Evolutionary conservation across 1,140 invertebrate species (phyloP).

Genomic region (Gonatopus flavifemur): DNA sequence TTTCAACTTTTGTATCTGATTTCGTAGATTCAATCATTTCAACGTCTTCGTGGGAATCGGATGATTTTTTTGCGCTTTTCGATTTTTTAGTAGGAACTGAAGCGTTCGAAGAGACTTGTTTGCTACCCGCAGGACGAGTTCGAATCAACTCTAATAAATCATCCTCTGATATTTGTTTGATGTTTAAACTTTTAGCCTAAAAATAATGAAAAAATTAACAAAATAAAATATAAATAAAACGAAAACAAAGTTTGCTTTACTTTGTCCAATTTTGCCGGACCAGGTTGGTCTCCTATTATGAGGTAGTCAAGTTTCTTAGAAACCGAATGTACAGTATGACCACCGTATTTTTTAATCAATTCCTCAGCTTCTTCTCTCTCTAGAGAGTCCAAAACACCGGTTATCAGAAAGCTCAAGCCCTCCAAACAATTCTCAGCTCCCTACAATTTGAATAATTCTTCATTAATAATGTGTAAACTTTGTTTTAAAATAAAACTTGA

Average conservation of each 20-base stretch:
- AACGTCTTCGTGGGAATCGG: too few relatives aligned
- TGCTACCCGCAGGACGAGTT: conserved; percentile 58
- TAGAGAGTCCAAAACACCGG: conserved; percentile 86
- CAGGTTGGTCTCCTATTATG: conserved; percentile 80
- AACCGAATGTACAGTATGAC: conserved; percentile 71
- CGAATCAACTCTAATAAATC: conserved; percentile 79
- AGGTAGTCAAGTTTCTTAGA: conserved; percentile 83
- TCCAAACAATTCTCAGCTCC: conserved; percentile 75
- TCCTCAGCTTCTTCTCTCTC: conserved; percentile 78
- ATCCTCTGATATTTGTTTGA: conserved; percentile 79
- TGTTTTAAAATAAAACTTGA: conserved; percentile 9
- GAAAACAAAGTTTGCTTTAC: conserved; percentile 20
- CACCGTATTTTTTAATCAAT: conserved; percentile 79
- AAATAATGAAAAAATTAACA: conserved; percentile 4
- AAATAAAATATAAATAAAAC: background rate
- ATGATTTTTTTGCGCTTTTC: too few relatives aligned
- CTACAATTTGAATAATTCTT: conserved; percentile 49
- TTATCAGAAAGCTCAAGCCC: conserved; percentile 79
- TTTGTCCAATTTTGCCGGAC: conserved; percentile 81
- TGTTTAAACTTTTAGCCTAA: conserved; percentile 66
- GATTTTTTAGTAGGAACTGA: too few relatives aligned
- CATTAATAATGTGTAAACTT: background rate
- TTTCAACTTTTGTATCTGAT: too few relatives aligned
- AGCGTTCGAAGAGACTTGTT: too few relatives aligned
- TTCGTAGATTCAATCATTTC: too few relatives aligned